A percentile compares a stretch with the other conserved stretches of the same genome.
Conservation (phyloP, 2,113 vertebrate species). For the Ammodytes marinus region DNA sequence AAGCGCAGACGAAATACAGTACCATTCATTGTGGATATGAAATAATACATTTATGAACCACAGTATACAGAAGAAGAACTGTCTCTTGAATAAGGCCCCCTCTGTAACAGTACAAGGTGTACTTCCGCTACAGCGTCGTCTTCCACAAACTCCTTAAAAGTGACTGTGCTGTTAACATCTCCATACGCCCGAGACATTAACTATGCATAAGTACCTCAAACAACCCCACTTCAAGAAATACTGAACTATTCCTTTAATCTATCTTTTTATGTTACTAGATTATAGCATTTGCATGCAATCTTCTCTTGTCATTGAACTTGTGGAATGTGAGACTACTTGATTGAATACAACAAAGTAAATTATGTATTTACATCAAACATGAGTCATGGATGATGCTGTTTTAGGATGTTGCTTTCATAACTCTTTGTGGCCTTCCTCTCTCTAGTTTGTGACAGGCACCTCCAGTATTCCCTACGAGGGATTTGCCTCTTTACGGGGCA, state of each 20-base stretch:
- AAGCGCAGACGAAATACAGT: too few species aligned
- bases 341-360: not conserved
- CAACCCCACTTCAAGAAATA: too few species aligned
- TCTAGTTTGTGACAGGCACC: conserved; percentile 97
- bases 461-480: conserved; percentile 98
- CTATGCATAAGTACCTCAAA: too few species aligned
- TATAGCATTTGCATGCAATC: not conserved
- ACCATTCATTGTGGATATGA: too few species aligned
- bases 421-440: conserved; percentile 28
- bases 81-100: too few species aligned
- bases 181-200: too few species aligned
- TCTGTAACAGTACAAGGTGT: too few species aligned
- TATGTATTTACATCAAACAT: not conserved
- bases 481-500: conserved; percentile 95
- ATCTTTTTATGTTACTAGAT: not conserved
- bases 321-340: not conserved
- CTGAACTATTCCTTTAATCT: not conserved
- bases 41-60: too few species aligned
- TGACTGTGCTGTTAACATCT: too few species aligned
- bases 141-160: too few species aligned
- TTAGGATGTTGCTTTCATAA: not conserved
- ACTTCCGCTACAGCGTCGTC: too few species aligned
- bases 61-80: too few species aligned
- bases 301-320: not conserved
- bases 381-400: not conserved